Evolutionary conservation across 2,113 vertebrate genomes (phyloP), one percentile per base, ranked within the genome.

Genomic region (Oriolus oriolus): DNA sequence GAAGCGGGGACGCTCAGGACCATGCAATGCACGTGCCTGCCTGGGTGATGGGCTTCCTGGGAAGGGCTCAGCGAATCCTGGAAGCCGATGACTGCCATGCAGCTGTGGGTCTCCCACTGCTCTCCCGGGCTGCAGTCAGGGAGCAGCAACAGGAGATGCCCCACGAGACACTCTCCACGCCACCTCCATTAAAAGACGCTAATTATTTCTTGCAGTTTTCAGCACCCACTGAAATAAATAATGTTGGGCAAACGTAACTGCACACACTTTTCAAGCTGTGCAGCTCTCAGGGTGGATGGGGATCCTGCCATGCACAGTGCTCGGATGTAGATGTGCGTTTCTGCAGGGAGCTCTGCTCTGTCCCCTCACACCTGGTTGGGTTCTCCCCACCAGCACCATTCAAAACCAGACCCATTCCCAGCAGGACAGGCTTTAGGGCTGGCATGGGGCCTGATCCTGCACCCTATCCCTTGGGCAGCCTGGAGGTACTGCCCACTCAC

Each of bases 21-120:
- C 4, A 1, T 0, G 12, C 5, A 2, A 18, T 16, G 21, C 30
- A 22, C 0, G 0, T 21, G 10, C 23, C 53, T 71, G 31, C 28
- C 1, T 0, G 5, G 42, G 52, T 1, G 9, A 59, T 10, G 59
- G 69, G 21, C 23, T 73, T 45, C 57, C 33, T 2, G 9, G 44
- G 53, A 45, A 73, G 49, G 70, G 23, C 45, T 42, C 80, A 76
- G 47, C 31, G 26, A 42, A 20, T 22, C 26, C 45, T 49, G 49
- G 54, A 39, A 42, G 39, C 15, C 0, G 0, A 28, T 20, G 54
- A 23, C 19, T 41, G 49, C 83, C 23, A 3, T 6, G 42, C 5
- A 10, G n/a, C 37, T 0, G 0, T 12, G 35, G 64, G 12, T 69
- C 20, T 88, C 35, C 30, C n/a, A 26, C 41, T 0, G 0, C 45